phyloP scores from a whole-genome alignment of 2,113 vertebrate species.

The Actenoides hombroni region DNA sequence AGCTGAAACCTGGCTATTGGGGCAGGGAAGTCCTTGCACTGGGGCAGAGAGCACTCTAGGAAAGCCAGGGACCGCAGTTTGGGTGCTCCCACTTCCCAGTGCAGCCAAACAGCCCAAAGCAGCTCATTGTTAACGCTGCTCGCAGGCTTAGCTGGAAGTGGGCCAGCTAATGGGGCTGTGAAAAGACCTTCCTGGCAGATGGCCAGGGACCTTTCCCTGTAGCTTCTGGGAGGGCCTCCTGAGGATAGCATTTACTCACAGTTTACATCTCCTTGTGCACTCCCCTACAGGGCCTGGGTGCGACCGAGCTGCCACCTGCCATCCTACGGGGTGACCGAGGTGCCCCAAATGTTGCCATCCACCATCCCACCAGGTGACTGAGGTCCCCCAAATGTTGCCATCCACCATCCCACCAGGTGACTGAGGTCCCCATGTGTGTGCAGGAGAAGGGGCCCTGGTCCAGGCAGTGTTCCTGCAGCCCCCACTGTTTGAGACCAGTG shows the following conservation, averaged over 20 bases:
- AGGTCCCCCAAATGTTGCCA: too few species aligned
- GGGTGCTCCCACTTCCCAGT: background rate
- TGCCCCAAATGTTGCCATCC: background rate
- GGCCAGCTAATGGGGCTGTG: background rate
- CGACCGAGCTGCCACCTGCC: background rate
- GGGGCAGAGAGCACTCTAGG: background rate
- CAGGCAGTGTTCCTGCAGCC: background rate
- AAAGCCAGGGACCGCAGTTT: background rate
- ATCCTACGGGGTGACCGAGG: background rate
- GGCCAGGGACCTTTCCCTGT: background rate
- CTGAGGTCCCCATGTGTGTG: fast-evolving
- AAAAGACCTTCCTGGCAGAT: background rate
- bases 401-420: too few species aligned
- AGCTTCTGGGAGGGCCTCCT: background rate
- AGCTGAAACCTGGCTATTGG: background rate
- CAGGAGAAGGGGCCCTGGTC: background rate
- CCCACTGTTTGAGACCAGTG: background rate
- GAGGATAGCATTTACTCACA: background rate
- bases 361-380: too few species aligned
- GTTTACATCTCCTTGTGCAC: background rate
- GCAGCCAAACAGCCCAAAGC: background rate
- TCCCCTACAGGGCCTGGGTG: background rate
- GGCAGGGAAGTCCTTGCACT: background rate
- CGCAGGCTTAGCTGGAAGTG: background rate
- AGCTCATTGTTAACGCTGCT: background rate